Percentiles rank a stretch among this genome's conserved stretches.
Conservation (phyloP, 1,140 invertebrate genomes). For the Drosophila bifasciata region DNA sequence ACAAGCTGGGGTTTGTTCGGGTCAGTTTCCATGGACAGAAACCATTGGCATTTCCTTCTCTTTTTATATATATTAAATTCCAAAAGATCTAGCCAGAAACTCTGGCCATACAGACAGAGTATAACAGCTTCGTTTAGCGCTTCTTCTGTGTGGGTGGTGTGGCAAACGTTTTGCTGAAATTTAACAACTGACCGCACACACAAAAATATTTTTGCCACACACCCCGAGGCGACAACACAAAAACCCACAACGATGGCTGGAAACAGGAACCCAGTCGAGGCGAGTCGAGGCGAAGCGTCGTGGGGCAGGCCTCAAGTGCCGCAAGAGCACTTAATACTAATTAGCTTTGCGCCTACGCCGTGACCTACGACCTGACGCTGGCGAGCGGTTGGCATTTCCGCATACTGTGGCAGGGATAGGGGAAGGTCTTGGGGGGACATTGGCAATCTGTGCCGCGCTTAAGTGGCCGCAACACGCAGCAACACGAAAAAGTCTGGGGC, state of each 20-base stretch:
- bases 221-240: slow-evolving; percentile 68
- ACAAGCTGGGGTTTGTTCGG: too few species aligned
- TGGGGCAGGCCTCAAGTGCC: slow-evolving; percentile 72
- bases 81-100: neutral
- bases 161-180: slow-evolving; percentile 62
- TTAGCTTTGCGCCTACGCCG: slow-evolving; percentile 79
- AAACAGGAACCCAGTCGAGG: slow-evolving; percentile 21
- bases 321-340: slow-evolving; percentile 81
- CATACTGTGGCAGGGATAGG: neutral
- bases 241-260: slow-evolving; percentile 26
- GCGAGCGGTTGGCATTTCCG: slow-evolving; percentile 49
- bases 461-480: slow-evolving; percentile 74
- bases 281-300: slow-evolving; percentile 18
- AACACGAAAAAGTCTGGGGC: slow-evolving; percentile 27
- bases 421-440: slow-evolving; percentile 5
- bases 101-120: slow-evolving; percentile 16
- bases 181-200: slow-evolving; percentile 80
- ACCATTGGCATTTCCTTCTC: too few species aligned
- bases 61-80: too few species aligned
- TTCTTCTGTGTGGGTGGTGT: neutral
- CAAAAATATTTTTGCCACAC: slow-evolving; percentile 77
- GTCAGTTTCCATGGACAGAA: too few species aligned
- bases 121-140: slow-evolving; percentile 17
- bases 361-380: slow-evolving; percentile 72
- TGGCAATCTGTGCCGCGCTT: slow-evolving; percentile 77